Percentiles rank a stretch among this genome's conserved stretches.
Evolutionary conservation across 2,888 invertebrate genomes (phyloP).

Genomic region (Drosophila acutilabella): DNA sequence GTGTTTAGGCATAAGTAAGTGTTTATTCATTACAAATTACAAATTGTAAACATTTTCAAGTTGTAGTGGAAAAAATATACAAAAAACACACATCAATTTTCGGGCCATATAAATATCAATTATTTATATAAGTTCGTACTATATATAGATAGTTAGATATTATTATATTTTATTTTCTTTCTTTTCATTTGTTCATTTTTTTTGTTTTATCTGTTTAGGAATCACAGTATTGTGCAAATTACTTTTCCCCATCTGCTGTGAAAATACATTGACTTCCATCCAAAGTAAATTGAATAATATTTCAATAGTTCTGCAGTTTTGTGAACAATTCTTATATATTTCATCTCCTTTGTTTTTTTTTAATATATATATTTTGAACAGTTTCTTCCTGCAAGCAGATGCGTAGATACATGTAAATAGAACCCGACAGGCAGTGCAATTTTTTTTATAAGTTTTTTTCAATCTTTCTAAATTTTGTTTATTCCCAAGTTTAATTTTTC

Average conservation of each 20-base stretch:
- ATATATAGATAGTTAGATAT: conserved; percentile 29
- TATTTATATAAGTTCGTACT: conserved; percentile 17
- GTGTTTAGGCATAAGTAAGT: conserved; percentile 36
- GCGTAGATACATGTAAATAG: conserved; percentile 21
- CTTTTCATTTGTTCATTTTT: conserved; percentile 9
- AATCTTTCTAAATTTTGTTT: conserved; percentile 3
- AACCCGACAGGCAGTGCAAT: conserved; percentile 49
- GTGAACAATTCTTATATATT: too few species aligned
- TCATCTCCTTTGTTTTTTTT: background rate
- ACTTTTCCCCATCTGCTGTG: conserved; percentile 28
- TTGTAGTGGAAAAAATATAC: conserved; percentile 26
- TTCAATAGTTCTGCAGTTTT: background rate
- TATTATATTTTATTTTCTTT: conserved; percentile 14
- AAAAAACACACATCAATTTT: conserved; percentile 44
- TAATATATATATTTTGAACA: conserved; percentile 2
- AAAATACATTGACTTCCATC: conserved; percentile 28
- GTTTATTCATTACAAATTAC: conserved; percentile 35
- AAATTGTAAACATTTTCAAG: conserved; percentile 42
- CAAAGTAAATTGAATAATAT: conserved; percentile 14
- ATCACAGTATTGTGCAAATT: conserved; percentile 74
- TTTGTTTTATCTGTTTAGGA: conserved; percentile 53
- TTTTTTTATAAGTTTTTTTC: conserved; percentile 20
- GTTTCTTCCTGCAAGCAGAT: conserved; percentile 32
- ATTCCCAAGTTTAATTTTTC: background rate
- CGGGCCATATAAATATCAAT: conserved; percentile 21